Conservation (phyloP, 2,888 invertebrate species). For the Carterocephalus palaemon region DNA sequence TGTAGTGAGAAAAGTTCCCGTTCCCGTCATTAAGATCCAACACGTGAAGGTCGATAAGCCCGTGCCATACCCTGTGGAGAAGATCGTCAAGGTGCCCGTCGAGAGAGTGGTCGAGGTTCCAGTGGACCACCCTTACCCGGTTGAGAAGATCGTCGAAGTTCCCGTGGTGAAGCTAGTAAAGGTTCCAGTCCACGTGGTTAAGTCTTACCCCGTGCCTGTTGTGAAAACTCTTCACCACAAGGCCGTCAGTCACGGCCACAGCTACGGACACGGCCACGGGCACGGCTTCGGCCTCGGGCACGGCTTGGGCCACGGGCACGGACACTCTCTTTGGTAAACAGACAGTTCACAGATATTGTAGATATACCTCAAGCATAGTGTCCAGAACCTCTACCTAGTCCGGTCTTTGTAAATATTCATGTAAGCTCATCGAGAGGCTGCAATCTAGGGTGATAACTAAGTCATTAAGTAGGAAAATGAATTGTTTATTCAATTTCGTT, state of each 20-base stretch:
- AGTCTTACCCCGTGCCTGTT: slow-evolving; percentile 64
- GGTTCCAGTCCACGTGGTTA: slow-evolving; percentile 64
- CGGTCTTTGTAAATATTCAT: slow-evolving; percentile 66
- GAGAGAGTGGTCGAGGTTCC: slow-evolving; percentile 77
- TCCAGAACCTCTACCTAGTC: slow-evolving; percentile 49
- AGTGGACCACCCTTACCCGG: slow-evolving; percentile 77
- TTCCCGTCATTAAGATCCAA: slow-evolving; percentile 77
- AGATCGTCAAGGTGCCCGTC: slow-evolving; percentile 77
- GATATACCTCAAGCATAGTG: slow-evolving; percentile 34
- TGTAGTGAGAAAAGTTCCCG: slow-evolving; percentile 72
- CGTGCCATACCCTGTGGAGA: slow-evolving; percentile 80
- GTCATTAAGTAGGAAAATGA: slow-evolving; percentile 71
- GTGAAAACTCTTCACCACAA: slow-evolving; percentile 72
- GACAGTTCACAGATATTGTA: slow-evolving; percentile 20
- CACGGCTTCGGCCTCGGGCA: slow-evolving; percentile 34
- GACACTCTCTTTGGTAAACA: slow-evolving; percentile 40
- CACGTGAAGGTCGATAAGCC: slow-evolving; percentile 78
- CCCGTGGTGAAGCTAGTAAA: slow-evolving; percentile 76
- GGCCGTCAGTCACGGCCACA: slow-evolving; percentile 44
- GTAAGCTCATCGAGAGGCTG: slow-evolving; percentile 76
- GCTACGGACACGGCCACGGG: slow-evolving; percentile 38
- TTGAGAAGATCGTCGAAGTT: slow-evolving; percentile 72
- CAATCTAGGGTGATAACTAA: slow-evolving; percentile 76
- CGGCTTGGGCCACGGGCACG: slow-evolving; percentile 32
- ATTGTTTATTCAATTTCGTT: slow-evolving; percentile 50